Evolutionary conservation across 1,140 invertebrate genomes (phyloP).

Genomic region (Hypothenemus hampei): DNA sequence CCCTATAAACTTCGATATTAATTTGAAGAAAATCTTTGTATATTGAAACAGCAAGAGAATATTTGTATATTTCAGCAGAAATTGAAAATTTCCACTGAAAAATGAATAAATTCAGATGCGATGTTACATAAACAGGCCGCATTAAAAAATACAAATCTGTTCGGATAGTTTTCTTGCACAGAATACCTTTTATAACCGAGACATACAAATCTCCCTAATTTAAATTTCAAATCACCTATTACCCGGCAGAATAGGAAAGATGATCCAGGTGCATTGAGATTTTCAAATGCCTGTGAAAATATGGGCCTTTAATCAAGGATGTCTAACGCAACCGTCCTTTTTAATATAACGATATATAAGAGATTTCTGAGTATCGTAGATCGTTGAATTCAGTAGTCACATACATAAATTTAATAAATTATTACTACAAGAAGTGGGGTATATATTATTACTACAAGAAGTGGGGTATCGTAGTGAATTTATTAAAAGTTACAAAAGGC

Average conservation of each 20-base stretch:
- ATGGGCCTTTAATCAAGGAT: conserved; percentile 14
- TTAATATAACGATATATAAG: too few species aligned
- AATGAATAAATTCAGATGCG: neutral
- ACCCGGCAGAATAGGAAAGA: conserved; percentile 30
- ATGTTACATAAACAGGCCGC: conserved; percentile 27
- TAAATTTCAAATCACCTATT: conserved; percentile 44
- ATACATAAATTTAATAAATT: too few species aligned
- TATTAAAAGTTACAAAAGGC: conserved; percentile 24
- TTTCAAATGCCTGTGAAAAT: conserved; percentile 18
- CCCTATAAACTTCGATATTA: conserved; percentile 15
- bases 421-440: too few species aligned
- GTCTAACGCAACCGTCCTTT: neutral
- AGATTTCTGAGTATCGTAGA: too few species aligned
- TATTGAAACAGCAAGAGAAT: conserved; percentile 7
- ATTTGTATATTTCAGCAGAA: too few species aligned
- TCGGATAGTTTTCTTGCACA: conserved; percentile 39
- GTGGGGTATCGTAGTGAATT: neutral
- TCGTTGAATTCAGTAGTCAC: too few species aligned
- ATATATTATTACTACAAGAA: too few species aligned
- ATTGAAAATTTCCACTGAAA: too few species aligned
- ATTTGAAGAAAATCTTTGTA: conserved; percentile 16
- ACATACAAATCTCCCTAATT: conserved; percentile 40
- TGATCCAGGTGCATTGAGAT: conserved; percentile 30
- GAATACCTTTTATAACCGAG: conserved; percentile 37
- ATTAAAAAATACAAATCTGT: conserved; percentile 40